A percentile compares a stretch with the other conserved stretches of the same genome.
These are phyloP conservation scores for Rhizoglyphus robini DNA, from an alignment of 1,140 invertebrate species.

Conservation along the genomic window DNA sequence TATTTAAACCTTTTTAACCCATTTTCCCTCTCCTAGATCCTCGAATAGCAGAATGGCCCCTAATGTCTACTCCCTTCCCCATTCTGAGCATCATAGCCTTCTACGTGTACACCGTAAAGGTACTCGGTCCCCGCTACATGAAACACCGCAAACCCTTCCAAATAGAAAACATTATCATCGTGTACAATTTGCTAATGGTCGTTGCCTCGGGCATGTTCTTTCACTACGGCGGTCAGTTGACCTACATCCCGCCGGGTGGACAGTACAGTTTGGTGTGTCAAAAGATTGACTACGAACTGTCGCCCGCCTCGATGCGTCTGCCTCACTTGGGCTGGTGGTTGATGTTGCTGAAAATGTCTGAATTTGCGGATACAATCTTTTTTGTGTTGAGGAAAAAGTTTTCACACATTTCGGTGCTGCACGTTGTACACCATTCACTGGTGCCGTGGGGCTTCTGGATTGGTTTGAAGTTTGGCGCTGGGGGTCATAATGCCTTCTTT, in stretches of 20 bases:
- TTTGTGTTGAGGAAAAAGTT: conserved; percentile 75
- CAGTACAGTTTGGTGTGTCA: conserved; percentile 70
- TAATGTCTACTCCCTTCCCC: conserved; percentile 79
- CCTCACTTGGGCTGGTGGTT: conserved; percentile 87
- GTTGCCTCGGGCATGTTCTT: conserved; percentile 33
- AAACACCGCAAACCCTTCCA: conserved; percentile 34
- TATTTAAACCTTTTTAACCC: no score
- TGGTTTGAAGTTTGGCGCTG: conserved; percentile 74
- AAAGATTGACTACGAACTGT: conserved; percentile 69
- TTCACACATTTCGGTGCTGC: conserved; percentile 70
- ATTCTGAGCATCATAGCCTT: conserved; percentile 45
- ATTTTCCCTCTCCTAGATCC: no score
- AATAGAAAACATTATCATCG: conserved; percentile 32
- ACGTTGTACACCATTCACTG: conserved; percentile 65
- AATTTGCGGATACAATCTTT: conserved; percentile 89
- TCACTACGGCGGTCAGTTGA: conserved; percentile 29
- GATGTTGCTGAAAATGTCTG: conserved; percentile 86
- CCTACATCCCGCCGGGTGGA: conserved; percentile 25
- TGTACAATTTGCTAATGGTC: conserved; percentile 39
- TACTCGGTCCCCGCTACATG: conserved; percentile 38
- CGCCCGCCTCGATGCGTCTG: conserved; percentile 65
- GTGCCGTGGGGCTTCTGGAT: conserved; percentile 66
- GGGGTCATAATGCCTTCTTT: conserved; percentile 63
- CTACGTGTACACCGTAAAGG: conserved; percentile 69
- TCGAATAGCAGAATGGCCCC: conserved; percentile 70